These are phyloP conservation scores for Eolophus roseicapilla DNA, from an alignment of 2,113 vertebrate species.

Conservation along the genomic window DNA sequence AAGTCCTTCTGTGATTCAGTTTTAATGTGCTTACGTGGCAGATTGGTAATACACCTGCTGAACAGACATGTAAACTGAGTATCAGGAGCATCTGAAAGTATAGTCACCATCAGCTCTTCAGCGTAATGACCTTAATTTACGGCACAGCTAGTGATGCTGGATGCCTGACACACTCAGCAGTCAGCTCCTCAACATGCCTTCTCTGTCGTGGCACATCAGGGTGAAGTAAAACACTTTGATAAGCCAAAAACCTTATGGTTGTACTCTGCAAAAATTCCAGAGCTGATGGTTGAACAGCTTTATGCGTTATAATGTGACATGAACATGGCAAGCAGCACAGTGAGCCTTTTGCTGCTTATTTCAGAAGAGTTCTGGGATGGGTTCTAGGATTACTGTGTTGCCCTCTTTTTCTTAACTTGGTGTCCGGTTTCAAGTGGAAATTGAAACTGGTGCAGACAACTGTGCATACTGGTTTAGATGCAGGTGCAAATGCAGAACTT, in stretches of 20 bases:
- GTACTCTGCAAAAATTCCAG: background rate
- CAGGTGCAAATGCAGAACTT: background rate
- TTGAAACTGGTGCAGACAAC: background rate
- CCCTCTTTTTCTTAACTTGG: background rate
- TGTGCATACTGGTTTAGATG: background rate
- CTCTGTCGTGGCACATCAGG: background rate
- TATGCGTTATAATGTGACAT: background rate
- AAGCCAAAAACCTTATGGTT: background rate
- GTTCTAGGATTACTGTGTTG: background rate
- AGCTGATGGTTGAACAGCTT: background rate
- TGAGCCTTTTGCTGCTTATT: background rate
- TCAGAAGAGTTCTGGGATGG: background rate
- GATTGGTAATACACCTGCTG: background rate
- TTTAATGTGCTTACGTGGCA: background rate
- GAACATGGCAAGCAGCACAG: background rate
- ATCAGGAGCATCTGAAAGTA: background rate
- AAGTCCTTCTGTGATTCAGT: background rate
- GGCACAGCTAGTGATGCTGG: background rate
- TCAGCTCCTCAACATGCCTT: background rate
- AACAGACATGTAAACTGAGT: background rate
- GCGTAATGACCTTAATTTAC: background rate
- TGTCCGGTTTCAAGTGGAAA: background rate
- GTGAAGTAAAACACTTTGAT: background rate
- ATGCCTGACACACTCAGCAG: accelerated
- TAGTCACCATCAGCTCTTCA: background rate